Conservation (phyloP, 1,140 invertebrate species). For the Nasonia longicornis region DNA sequence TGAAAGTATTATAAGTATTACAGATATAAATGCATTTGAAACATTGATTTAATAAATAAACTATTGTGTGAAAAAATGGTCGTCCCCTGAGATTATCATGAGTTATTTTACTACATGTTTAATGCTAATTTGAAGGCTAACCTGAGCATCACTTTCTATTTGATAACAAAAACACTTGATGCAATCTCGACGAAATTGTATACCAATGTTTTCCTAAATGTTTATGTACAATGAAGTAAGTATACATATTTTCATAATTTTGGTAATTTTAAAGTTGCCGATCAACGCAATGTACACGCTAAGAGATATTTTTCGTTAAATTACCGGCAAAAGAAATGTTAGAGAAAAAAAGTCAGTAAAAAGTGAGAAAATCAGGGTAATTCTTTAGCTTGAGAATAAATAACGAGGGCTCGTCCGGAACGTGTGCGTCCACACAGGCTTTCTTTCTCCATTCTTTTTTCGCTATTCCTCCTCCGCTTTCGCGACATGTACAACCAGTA, state of each 20-base stretch:
- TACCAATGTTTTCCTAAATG: too few species aligned
- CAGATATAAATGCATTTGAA: too few species aligned
- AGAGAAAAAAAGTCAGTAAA: slow-evolving; percentile 36
- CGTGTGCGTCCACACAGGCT: slow-evolving; percentile 49
- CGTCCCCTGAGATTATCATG: too few species aligned
- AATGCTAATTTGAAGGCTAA: slow-evolving; percentile 52
- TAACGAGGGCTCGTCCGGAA: slow-evolving; percentile 60
- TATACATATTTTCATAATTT: slow-evolving; percentile 23
- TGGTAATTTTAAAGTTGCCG: background rate
- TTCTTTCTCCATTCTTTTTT: slow-evolving; percentile 19
- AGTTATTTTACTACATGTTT: too few species aligned
- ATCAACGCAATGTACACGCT: slow-evolving; percentile 19
- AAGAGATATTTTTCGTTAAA: slow-evolving; percentile 40
- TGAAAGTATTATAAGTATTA: too few species aligned
- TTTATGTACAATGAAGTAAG: background rate
- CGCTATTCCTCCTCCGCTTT: slow-evolving; percentile 10
- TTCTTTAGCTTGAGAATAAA: slow-evolving; percentile 63
- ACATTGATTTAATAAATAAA: too few species aligned
- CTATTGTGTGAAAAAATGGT: too few species aligned
- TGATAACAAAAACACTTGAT: too few species aligned
- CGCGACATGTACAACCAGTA: slow-evolving; percentile 35
- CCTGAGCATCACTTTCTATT: slow-evolving; percentile 11
- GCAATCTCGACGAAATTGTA: too few species aligned
- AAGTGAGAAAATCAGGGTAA: slow-evolving; percentile 50
- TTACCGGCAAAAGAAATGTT: slow-evolving; percentile 43